These are phyloP conservation scores for Epizoanthus illoricatus DNA, from an alignment of 92 coral and sea anemone species.

Conservation along the genomic window DNA sequence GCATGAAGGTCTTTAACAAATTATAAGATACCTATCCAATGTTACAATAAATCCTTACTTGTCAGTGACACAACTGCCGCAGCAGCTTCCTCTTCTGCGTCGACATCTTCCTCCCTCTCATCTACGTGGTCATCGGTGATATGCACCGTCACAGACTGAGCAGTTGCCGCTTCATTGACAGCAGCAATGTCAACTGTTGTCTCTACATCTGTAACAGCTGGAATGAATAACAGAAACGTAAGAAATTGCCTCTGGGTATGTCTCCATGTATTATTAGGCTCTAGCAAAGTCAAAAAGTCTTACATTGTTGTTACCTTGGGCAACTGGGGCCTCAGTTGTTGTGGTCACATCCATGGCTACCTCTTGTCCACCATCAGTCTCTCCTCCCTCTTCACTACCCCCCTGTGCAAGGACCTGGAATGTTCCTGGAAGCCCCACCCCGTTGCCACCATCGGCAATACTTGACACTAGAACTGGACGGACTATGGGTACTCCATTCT, in stretches of 20 bases:
- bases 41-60: conserved; percentile 1
- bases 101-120: conserved; percentile 24
- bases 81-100: conserved; percentile 37
- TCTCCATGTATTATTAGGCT: no score
- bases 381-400: conserved; percentile 64
- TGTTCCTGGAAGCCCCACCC: conserved; percentile 63
- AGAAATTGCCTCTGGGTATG: no score
- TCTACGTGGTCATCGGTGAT: conserved; percentile 12
- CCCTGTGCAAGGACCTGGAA: conserved; percentile 92
- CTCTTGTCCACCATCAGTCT: conserved; percentile 49
- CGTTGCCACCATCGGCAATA: conserved; percentile 68
- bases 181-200: conserved; percentile 43
- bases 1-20: no score
- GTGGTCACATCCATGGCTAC: conserved; percentile 61
- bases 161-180: conserved; percentile 36
- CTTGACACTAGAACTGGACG: conserved; percentile 91
- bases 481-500: conserved; percentile 96
- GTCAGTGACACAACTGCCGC: conserved; percentile 34
- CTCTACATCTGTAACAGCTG: conserved; percentile 37
- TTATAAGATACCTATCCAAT: no score
- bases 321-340: conserved; percentile 52
- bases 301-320: conserved; percentile 14
- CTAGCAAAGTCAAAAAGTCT: no score
- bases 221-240: neutral
- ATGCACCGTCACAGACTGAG: conserved; percentile 22